A percentile compares a stretch with the other conserved stretches of the same genome.
Conservation (phyloP, 1,140 invertebrate genomes). For the roundworm (Caenorhabditis elegans) region WBcel235 BX284603.4:4522001-4522500, state of each 20-base stretch:
- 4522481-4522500: slow-evolving; percentile 22
- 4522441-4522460: background rate
- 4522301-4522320: background rate
- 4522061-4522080: slow-evolving; percentile 22
- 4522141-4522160: background rate
- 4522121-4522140: background rate
- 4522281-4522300: background rate
- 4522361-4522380: background rate
- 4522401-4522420: background rate
- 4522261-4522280: background rate
- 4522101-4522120: background rate
- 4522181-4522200: background rate
- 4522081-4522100: slow-evolving; percentile 18
- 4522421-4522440: background rate
- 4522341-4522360: background rate
- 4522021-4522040: background rate
- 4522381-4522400: background rate
- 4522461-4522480: background rate
- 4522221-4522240: background rate
- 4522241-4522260: background rate
- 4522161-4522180: background rate
- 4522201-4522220: background rate
- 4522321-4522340: slow-evolving; percentile 16
- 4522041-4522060: background rate
- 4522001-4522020: background rate